Evolutionary conservation across 2,888 invertebrate species (phyloP).

Genomic region (Drosophila paranaensis): DNA sequence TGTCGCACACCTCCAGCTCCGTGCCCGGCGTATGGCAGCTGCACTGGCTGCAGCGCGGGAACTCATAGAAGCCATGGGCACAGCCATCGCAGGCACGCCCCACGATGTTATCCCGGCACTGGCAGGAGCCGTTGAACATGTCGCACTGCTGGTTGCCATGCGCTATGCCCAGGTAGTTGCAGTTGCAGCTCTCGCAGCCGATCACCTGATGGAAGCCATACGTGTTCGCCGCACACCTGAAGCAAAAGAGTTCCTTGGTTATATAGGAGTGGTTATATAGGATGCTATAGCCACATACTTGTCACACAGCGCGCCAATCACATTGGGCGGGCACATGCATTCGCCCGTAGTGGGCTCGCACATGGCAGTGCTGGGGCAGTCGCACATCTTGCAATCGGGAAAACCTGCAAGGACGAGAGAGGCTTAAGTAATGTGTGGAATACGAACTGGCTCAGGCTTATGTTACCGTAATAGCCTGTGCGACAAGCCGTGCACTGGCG

Average conservation of each 20-base stretch:
- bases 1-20: conserved; percentile 94
- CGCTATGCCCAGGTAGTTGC: conserved; percentile 93
- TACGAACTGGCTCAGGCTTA: neutral
- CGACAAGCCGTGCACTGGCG: conserved; percentile 91
- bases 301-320: conserved; percentile 95
- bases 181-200: conserved; percentile 98
- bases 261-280: too few species aligned
- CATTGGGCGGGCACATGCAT: conserved; percentile 96
- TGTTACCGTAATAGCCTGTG: conserved; percentile 92
- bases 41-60: conserved; percentile 95
- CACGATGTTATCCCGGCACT: conserved; percentile 93
- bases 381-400: conserved; percentile 95
- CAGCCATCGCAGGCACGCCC: conserved; percentile 96
- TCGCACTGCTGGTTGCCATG: conserved; percentile 94
- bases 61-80: conserved; percentile 92
- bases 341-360: conserved; percentile 91
- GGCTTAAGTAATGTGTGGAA: neutral
- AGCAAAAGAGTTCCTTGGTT: neutral
- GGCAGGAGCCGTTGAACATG: conserved; percentile 93
- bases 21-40: conserved; percentile 93
- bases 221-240: conserved; percentile 91
- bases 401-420: conserved; percentile 86
- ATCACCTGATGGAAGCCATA: conserved; percentile 97
- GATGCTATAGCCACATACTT: conserved; percentile 77
- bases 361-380: conserved; percentile 93